Conservation (phyloP, 2,797 vertebrate genomes). For the Psittacula derbiana region DNA sequence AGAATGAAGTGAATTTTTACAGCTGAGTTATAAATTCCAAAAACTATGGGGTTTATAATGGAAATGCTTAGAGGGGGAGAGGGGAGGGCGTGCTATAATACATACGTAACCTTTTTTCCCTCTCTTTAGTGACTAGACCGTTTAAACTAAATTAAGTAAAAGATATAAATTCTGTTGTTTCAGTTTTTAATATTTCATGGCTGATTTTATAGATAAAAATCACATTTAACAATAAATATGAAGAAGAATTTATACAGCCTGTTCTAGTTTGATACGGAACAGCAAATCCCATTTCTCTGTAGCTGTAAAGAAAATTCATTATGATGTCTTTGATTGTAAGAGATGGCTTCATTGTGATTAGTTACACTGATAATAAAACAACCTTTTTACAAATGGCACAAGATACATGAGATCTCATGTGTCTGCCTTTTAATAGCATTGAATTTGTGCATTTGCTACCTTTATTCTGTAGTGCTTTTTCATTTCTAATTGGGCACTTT, state of each 20-base stretch:
- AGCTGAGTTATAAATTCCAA: slow-evolving; percentile 71
- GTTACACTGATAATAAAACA: slow-evolving; percentile 79
- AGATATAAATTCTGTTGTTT: slow-evolving; percentile 81
- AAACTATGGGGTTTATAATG: slow-evolving; percentile 70
- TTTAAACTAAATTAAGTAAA: slow-evolving; percentile 81
- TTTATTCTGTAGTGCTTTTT: slow-evolving; percentile 43
- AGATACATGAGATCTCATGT: slow-evolving; percentile 56
- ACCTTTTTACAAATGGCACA: slow-evolving; percentile 70
- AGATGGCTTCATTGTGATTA: slow-evolving; percentile 79
- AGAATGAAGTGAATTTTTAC: slow-evolving; percentile 69
- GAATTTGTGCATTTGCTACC: slow-evolving; percentile 55
- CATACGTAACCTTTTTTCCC: slow-evolving; percentile 40
- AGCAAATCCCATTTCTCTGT: slow-evolving; percentile 81
- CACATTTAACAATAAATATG: slow-evolving; percentile 82
- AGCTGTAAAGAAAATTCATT: slow-evolving; percentile 85
- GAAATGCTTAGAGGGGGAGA: slow-evolving; percentile 48
- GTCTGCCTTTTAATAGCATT: slow-evolving; percentile 69
- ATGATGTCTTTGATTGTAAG: slow-evolving; percentile 79
- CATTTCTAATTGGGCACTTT: slow-evolving; percentile 18
- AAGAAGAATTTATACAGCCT: slow-evolving; percentile 80
- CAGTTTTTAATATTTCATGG: slow-evolving; percentile 81
- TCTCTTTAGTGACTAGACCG: slow-evolving; percentile 73
- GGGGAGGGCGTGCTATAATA: slow-evolving; percentile 32
- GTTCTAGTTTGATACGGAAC: slow-evolving; percentile 78
- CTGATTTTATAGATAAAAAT: slow-evolving; percentile 82